Percentiles rank a stretch among this genome's conserved stretches.
Conservation (phyloP, 2,113 vertebrate species). For the Chlorodrepanis virens region DNA sequence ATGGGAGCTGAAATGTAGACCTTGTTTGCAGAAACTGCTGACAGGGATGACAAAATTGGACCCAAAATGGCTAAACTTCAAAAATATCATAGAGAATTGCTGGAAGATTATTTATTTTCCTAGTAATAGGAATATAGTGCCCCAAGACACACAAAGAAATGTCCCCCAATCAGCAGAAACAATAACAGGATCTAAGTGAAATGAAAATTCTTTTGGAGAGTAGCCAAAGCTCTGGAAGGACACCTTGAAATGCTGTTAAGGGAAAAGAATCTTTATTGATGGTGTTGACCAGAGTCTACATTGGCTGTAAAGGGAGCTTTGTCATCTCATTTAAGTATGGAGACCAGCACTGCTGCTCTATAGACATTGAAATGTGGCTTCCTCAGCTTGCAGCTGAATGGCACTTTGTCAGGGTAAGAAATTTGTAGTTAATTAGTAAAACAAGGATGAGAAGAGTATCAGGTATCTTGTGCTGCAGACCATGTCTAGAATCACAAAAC, state of each 20-base stretch:
- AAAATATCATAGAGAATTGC: neutral
- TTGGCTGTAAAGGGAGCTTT: neutral
- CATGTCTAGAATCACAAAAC: neutral
- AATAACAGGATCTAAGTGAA: neutral
- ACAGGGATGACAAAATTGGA: neutral
- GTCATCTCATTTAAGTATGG: neutral
- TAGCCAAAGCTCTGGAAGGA: neutral
- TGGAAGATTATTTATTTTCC: neutral
- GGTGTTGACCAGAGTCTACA: neutral
- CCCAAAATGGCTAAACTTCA: neutral
- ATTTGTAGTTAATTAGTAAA: neutral
- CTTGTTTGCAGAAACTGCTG: neutral
- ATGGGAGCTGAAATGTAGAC: neutral
- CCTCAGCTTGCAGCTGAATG: neutral
- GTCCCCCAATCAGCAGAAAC: neutral
- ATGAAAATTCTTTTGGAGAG: neutral
- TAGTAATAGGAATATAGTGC: neutral
- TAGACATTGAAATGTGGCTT: neutral
- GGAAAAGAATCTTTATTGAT: neutral
- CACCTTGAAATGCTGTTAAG: neutral
- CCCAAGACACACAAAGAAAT: neutral
- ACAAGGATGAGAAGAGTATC: neutral
- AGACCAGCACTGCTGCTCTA: neutral
- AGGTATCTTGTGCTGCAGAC: accelerated
- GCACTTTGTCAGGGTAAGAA: neutral